Conservation (phyloP, 2,113 vertebrate species). For the Mastomys coucha region DNA sequence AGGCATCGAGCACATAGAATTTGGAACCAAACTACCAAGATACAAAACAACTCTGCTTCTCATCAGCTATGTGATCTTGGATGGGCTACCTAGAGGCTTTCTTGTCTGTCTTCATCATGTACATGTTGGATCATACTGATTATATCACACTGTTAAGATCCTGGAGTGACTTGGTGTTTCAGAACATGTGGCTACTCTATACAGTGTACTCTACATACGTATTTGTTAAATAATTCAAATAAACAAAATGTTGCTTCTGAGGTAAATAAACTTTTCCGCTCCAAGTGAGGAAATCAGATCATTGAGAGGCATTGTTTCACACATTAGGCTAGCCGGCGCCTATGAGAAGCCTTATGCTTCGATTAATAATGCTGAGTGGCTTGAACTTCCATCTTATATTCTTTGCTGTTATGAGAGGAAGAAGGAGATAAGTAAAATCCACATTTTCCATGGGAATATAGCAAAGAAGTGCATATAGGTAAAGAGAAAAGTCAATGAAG, state of each 20-base stretch:
- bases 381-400: background rate
- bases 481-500: background rate
- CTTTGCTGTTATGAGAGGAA: background rate
- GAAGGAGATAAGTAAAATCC: background rate
- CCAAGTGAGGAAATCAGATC: background rate
- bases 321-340: background rate
- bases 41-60: background rate
- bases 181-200: background rate
- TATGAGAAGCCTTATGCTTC: background rate
- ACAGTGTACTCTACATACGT: background rate
- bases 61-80: background rate
- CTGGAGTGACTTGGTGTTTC: background rate
- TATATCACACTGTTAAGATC: background rate
- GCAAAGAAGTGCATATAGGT: background rate
- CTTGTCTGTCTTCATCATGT: background rate
- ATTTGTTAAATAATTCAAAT: background rate
- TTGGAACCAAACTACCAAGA: background rate
- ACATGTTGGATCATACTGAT: background rate
- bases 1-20: background rate
- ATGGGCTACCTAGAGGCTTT: background rate
- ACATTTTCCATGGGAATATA: background rate
- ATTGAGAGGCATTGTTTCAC: background rate
- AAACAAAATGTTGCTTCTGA: background rate
- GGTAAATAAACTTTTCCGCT: background rate
- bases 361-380: background rate